Base-by-base conservation (phyloP, 2,113 vertebrate species). In the Holacanthus passer region DNA sequence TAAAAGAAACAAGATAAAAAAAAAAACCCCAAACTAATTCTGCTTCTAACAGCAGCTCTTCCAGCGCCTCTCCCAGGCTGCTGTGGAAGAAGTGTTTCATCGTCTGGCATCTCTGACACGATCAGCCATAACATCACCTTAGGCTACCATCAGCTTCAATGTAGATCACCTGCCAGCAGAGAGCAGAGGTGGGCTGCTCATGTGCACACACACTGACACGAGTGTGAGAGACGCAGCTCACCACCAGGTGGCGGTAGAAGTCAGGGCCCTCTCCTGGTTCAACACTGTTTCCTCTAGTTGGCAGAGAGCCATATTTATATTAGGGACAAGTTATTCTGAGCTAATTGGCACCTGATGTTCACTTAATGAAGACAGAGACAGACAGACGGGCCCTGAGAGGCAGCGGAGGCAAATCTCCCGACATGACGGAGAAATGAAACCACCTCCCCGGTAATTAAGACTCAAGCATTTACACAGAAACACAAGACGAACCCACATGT, bases 271-370 rank as follows among this genome's bases (percentile, higher is more conserved):
- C 55, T 27, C 3, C 22, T 14, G n/a, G 22, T 32, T 52, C 73
- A 76, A 60, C 31, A 78, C 82, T 14, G 70, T 52, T 62, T 73
- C 73, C 65, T 71, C 48, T 55, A 56, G 41, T 87, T 94, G 94
- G 93, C 94, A 91, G 66, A 35, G 76, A 83, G 92, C 93, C 93
- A 93, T 83, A 56, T 87, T 92, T 86, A 79, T 84, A 87, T 88
- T 63, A 87, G 68, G 74, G 75, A 87, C 82, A 86, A 86, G 88
- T 90, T 89, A 87, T 89, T 82, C 91, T 48, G 71, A 45, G 83
- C 91, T 94, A 94, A 95, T 95, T 94, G 90, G 92, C 94, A 94
- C 94, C 94, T 95, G 95, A 94, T 94, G 95, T 95, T 95, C 90
- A 76, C 89, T 92, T 95, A 94, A 95, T 94, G 93, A 95, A 90